Evolutionary conservation across 2,113 vertebrate species (phyloP), one percentile per base, ranked within the genome.

Genomic region (Propithecus coquereli): DNA sequence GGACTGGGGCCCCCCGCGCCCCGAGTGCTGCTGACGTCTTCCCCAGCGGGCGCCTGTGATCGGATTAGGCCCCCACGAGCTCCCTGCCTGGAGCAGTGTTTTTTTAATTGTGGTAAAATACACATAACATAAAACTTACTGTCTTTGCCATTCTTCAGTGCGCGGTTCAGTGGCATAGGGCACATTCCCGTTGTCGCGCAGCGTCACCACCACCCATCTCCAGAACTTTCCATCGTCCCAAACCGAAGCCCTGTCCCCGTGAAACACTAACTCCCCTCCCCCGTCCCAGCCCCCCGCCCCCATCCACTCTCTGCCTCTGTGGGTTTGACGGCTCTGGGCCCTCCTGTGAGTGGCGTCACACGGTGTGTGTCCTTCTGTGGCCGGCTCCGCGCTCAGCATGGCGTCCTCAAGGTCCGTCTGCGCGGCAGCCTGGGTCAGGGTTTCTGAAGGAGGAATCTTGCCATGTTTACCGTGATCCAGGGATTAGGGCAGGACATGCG

Each of bases 401-500:
- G 22, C 1, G 13, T 74, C 52, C n/a, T 14, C 37, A 18, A 5
- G 12, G 47, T 23, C 61, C 25, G 54, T 68, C 54, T 1, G 0
- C 1, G 25, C 25, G 32, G 45, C 14, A 80, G 6, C 4, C 27
- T 3, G 8, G 3, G 45, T 23, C 80, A 74, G 68, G 13, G 25
- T 4, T 45, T 11, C 32, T 0, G 6, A 32, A 22, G 45, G 47
- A 79, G 54, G 54, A 37, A 7, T 50, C 37, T 34, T 14, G 12
- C 5, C 45, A 9, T 18, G 1, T 6, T 16, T 7, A 18, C 45
- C 6, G 1, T 50, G 13, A 2, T 47, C 30, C 6, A n/a, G 74
- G 59, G 47, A 27, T 8, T 1, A 11, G 59, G 40, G 61, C 27
- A 7, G 50, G 76, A n/a, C 43, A 3, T 0, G 2, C 4, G 34